phyloP scores from a whole-genome alignment of 1,140 invertebrate species.

The Anastrepha ludens region DNA sequence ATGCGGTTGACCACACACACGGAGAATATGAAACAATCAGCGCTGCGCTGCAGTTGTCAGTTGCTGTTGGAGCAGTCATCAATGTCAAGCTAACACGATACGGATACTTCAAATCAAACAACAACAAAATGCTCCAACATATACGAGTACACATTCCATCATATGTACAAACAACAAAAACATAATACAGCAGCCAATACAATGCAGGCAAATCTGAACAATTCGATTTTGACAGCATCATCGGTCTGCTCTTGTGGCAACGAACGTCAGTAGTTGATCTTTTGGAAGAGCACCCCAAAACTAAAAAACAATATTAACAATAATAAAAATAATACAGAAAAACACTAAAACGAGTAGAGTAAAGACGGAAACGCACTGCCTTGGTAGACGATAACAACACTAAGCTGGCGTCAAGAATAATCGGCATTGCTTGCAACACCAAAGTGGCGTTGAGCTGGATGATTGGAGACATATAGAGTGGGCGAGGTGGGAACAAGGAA shows the following conservation, averaged over 20 bases:
- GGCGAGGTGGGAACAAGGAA: background rate
- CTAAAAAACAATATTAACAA: background rate
- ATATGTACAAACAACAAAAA: background rate
- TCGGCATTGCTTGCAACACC: slow-evolving; percentile 3
- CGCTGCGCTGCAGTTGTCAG: background rate
- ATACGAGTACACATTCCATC: background rate
- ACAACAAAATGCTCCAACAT: background rate
- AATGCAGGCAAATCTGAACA: slow-evolving; percentile 1
- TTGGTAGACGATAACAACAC: slow-evolving; percentile 39
- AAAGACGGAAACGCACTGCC: slow-evolving; percentile 41
- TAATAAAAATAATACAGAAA: background rate
- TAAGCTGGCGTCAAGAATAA: slow-evolving; percentile 45
- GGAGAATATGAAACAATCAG: slow-evolving; percentile 14
- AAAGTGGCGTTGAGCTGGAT: background rate
- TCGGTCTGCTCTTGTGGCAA: slow-evolving; percentile 21
- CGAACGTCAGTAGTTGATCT: slow-evolving; percentile 17
- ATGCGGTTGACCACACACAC: slow-evolving; percentile 73
- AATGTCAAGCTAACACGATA: slow-evolving; percentile 63
- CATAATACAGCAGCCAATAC: background rate
- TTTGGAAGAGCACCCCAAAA: background rate
- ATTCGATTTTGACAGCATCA: slow-evolving; percentile 44
- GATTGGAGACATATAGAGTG: background rate
- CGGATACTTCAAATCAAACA: slow-evolving; percentile 7
- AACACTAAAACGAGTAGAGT: background rate
- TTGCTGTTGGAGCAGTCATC: slow-evolving; percentile 60